Evolutionary conservation across 2,888 invertebrate genomes (phyloP).

Genomic region (Morpho achilles): DNA sequence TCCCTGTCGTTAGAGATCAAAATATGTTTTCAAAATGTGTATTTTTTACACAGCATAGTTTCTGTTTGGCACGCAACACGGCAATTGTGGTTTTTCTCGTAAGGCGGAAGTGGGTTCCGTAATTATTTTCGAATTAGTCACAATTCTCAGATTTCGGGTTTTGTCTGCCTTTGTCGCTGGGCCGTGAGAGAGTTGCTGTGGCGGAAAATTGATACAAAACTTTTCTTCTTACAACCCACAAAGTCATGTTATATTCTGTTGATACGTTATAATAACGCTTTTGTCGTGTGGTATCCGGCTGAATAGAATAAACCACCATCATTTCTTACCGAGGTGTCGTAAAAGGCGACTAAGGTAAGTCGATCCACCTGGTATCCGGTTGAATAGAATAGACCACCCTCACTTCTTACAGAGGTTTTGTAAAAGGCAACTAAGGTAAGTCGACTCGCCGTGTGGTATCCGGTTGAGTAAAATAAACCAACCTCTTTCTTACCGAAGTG

Average conservation of each 20-base stretch:
- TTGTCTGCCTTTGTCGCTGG: conserved; percentile 24
- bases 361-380: no score
- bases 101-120: conserved; percentile 59
- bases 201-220: conserved; percentile 28
- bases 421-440: no score
- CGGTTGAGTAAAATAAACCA: no score
- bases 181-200: conserved; percentile 31
- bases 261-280: neutral
- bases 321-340: no score
- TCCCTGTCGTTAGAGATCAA: conserved; percentile 16
- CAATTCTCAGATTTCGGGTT: conserved; percentile 49
- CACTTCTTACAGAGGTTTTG: no score
- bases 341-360: no score
- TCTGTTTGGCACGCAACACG: conserved; percentile 58
- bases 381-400: no score
- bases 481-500: no score
- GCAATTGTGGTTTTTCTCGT: conserved; percentile 65
- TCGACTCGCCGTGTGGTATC: no score
- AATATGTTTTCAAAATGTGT: conserved; percentile 28
- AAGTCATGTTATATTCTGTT: neutral
- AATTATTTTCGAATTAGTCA: conserved; percentile 74
- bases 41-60: conserved; percentile 54
- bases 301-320: no score
- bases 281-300: no score
- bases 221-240: neutral